A percentile compares a stretch with the other conserved stretches of the same genome.
phyloP scores from a whole-genome alignment of 2,797 vertebrate species.

The Tokudaia tokunoshimensis region DNA sequence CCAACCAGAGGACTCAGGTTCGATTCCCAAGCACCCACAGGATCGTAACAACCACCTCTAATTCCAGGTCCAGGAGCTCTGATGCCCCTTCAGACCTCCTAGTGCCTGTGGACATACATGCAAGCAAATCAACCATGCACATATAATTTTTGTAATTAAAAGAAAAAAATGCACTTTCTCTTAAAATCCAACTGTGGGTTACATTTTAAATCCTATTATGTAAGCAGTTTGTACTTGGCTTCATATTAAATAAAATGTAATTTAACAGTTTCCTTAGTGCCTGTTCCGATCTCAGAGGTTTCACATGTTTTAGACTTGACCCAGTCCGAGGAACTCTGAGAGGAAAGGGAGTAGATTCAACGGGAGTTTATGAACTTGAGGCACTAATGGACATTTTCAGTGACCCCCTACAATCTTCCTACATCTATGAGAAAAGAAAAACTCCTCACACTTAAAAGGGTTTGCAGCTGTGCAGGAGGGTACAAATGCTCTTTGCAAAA shows the following conservation, averaged over 20 bases:
- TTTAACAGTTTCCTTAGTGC: constrained; percentile 40
- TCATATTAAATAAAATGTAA: background rate
- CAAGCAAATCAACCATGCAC: background rate
- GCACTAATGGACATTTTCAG: background rate
- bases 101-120: background rate
- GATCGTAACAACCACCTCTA: background rate
- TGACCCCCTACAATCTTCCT: background rate
- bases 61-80: background rate
- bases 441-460: background rate
- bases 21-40: background rate
- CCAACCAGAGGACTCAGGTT: background rate
- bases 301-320: background rate
- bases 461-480: background rate
- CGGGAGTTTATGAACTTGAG: background rate
- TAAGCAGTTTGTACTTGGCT: background rate
- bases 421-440: background rate
- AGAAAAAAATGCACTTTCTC: background rate
- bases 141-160: background rate
- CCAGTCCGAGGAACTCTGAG: background rate
- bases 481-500: background rate
- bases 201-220: background rate
- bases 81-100: background rate
- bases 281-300: background rate
- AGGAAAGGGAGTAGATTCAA: background rate
- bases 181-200: background rate